Evolutionary conservation across 2,888 invertebrate species (phyloP).

Genomic region (Agrilus cyanescens): DNA sequence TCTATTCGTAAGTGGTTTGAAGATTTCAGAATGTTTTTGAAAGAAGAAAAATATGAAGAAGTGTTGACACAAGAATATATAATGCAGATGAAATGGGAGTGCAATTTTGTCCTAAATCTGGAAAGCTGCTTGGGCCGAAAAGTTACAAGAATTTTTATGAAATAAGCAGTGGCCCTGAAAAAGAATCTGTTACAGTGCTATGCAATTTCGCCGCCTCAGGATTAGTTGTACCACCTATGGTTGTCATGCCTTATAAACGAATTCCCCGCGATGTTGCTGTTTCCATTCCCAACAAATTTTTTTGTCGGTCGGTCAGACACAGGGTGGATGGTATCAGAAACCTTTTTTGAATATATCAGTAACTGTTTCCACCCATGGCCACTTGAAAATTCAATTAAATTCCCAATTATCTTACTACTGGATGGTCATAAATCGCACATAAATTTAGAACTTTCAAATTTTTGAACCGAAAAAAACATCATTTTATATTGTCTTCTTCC

Average conservation of each 20-base stretch:
- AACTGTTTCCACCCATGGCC: constrained; percentile 1
- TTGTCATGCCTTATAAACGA: constrained; percentile 19
- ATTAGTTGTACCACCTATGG: constrained; percentile 15
- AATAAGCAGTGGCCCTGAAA: constrained; percentile 8
- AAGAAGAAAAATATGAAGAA: neutral
- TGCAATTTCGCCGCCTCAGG: constrained; percentile 14
- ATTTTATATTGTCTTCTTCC: constrained; percentile 1
- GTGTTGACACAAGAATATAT: constrained; percentile 9
- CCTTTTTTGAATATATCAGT: constrained; percentile 3
- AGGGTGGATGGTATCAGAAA: too few relatives aligned
- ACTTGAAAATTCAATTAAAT: neutral
- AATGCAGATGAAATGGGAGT: constrained; percentile 20
- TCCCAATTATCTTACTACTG: neutral
- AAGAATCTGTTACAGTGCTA: constrained; percentile 17
- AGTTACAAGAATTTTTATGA: constrained; percentile 10
- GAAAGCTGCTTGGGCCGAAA: constrained; percentile 12
- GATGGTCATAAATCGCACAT: constrained; percentile 3
- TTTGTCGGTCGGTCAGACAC: constrained; percentile 17
- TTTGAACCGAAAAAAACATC: constrained; percentile 2
- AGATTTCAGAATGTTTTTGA: neutral
- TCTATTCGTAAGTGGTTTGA: neutral
- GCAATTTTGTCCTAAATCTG: constrained; percentile 15
- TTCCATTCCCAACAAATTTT: constrained; percentile 16
- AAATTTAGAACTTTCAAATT: neutral
- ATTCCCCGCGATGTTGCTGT: constrained; percentile 15